phyloP scores from a whole-genome alignment of 2,888 invertebrate genomes.

The Cremastinae sp. region DNA sequence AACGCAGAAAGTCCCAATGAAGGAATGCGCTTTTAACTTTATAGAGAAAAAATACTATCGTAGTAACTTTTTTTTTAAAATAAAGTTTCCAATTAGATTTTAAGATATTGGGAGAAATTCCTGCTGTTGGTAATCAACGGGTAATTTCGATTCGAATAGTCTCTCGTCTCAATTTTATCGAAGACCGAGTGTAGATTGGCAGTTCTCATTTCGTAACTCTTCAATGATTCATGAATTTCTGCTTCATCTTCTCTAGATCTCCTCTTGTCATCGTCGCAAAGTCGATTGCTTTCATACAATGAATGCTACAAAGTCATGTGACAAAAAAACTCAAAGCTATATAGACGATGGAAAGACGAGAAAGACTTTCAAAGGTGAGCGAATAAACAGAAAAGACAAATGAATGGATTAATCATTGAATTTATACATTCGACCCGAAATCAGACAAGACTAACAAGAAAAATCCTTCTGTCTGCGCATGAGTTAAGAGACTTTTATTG shows the following conservation, averaged over 20 bases:
- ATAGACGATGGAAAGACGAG: neutral
- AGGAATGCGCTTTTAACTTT: conserved; percentile 1
- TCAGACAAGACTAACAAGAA: neutral
- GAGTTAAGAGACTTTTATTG: neutral
- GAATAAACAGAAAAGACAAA: conserved; percentile 22
- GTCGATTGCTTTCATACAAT: neutral
- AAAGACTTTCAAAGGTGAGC: conserved; percentile 22
- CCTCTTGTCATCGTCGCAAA: conserved; percentile 1
- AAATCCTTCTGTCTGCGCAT: neutral
- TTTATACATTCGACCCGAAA: conserved; percentile 38
- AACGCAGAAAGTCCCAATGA: conserved; percentile 2
- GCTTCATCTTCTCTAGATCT: neutral
- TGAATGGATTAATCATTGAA: conserved; percentile 38
- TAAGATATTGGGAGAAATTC: too few species aligned
- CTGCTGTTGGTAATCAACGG: conserved; percentile 1
- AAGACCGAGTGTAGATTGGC: conserved; percentile 13
- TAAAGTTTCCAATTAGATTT: too few species aligned
- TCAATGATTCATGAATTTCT: conserved; percentile 22
- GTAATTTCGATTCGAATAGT: conserved; percentile 24
- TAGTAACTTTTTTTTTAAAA: too few species aligned
- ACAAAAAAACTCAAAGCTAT: conserved; percentile 9
- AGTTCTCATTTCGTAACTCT: neutral
- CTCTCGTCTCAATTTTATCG: conserved; percentile 15
- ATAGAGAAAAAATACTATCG: neutral
- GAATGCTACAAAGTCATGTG: neutral